phyloP scores from a whole-genome alignment of 2,797 vertebrate genomes.

The Enteromius viviparus region DNA sequence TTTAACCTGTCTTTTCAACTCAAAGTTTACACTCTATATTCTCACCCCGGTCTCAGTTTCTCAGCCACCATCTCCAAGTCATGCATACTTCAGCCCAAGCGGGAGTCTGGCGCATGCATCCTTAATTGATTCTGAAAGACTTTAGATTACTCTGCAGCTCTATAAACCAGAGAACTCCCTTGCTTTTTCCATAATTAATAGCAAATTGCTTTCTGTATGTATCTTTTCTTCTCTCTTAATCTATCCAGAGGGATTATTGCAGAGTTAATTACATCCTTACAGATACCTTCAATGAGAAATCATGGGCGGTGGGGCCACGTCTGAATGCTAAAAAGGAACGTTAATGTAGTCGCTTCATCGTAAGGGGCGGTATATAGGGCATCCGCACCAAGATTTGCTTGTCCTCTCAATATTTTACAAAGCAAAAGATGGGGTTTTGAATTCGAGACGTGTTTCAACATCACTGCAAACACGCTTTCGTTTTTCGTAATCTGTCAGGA shows the following conservation, averaged over 20 bases:
- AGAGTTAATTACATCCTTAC: constrained; percentile 61
- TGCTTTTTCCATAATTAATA: constrained; percentile 61
- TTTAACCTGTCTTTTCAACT: constrained; percentile 33
- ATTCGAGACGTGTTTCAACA: constrained; percentile 16
- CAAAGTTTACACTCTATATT: constrained; percentile 28
- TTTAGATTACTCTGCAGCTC: constrained; percentile 45
- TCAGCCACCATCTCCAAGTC: constrained; percentile 22
- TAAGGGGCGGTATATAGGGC: not conserved
- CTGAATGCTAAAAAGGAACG: constrained; percentile 37
- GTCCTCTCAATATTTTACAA: constrained; percentile 5
- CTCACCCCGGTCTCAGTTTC: not conserved
- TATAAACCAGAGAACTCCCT: constrained; percentile 51
- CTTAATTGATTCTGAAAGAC: constrained; percentile 60
- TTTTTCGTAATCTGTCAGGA: constrained; percentile 18
- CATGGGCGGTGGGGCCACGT: not conserved
- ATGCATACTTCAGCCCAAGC: constrained; percentile 15
- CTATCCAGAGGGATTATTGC: constrained; percentile 57
- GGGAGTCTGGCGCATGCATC: constrained; percentile 29
- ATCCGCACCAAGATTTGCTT: not conserved
- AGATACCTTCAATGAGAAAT: constrained; percentile 44
- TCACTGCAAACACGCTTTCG: constrained; percentile 2
- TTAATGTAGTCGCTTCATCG: constrained; percentile 34
- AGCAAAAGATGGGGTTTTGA: constrained; percentile 14
- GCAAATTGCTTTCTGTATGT: constrained; percentile 57
- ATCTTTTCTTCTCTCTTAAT: constrained; percentile 57